Evolutionary conservation across 1,140 invertebrate genomes (phyloP).

Genomic region (Drosophila punjabiensis): DNA sequence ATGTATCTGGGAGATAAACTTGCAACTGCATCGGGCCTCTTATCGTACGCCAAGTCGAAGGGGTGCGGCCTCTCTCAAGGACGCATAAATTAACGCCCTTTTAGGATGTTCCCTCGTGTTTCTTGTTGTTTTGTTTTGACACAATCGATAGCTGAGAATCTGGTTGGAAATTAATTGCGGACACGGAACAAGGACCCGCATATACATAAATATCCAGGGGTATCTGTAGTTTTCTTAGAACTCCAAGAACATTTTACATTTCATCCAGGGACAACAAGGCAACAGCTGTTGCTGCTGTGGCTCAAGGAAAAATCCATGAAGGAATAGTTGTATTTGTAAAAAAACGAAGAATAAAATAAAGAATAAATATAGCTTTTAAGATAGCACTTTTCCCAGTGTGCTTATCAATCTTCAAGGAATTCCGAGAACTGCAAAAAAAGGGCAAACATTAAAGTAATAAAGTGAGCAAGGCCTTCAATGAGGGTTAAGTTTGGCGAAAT

Average conservation of each 20-base stretch:
- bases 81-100: constrained; percentile 61
- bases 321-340: neutral
- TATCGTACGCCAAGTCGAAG: constrained; percentile 17
- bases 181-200: constrained; percentile 20
- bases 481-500: constrained; percentile 9
- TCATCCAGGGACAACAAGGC: constrained; percentile 4
- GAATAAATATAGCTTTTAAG: neutral
- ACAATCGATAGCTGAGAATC: constrained; percentile 69
- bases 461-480: neutral
- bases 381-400: neutral
- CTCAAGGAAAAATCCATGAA: neutral
- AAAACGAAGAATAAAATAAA: neutral
- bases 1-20: constrained; percentile 24
- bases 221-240: constrained; percentile 35
- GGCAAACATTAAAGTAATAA: constrained; percentile 6
- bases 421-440: neutral
- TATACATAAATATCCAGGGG: constrained; percentile 22
- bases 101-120: constrained; percentile 6
- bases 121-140: constrained; percentile 65
- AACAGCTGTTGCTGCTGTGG: constrained; percentile 23
- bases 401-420: constrained; percentile 8
- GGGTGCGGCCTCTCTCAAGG: constrained; percentile 19
- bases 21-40: constrained; percentile 21
- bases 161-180: constrained; percentile 64
- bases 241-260: constrained; percentile 3